Evolutionary conservation across 1,140 invertebrate genomes (phyloP).

Genomic region (Pachyrhynchus sulphureomaculatus): DNA sequence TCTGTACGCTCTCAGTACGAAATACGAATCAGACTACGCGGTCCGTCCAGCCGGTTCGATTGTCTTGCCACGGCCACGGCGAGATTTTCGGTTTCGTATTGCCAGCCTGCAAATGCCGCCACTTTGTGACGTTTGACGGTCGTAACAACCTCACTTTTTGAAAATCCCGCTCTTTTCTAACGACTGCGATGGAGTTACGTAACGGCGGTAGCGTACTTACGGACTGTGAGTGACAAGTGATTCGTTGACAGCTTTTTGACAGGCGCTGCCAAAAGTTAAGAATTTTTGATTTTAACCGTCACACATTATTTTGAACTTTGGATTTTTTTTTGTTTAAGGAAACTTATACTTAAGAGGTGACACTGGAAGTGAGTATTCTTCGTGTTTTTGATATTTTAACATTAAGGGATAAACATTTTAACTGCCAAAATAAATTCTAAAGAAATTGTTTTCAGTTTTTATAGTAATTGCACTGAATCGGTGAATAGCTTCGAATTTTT

Average conservation of each 20-base stretch:
- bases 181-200: slow-evolving; percentile 11
- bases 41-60: slow-evolving; percentile 22
- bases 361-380: slow-evolving; percentile 23
- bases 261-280: background rate
- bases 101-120: background rate
- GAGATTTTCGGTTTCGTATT: background rate
- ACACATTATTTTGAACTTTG: background rate
- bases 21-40: slow-evolving; percentile 47
- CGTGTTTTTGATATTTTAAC: background rate
- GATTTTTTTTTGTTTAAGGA: slow-evolving; percentile 2
- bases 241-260: slow-evolving; percentile 9
- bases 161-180: slow-evolving; percentile 29
- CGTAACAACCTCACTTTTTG: slow-evolving; percentile 27
- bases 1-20: slow-evolving; percentile 39
- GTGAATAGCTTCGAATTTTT: no score
- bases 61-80: no score
- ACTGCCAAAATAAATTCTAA: background rate
- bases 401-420: background rate
- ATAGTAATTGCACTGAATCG: no score
- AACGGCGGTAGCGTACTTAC: background rate
- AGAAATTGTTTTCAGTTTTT: no score
- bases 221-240: slow-evolving; percentile 16
- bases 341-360: slow-evolving; percentile 18
- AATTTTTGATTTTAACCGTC: background rate
- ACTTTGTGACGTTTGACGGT: background rate